Percentiles rank a stretch among this genome's conserved stretches.
phyloP scores from a whole-genome alignment of 2,113 vertebrate genomes.

The Siphamia tubifer region DNA sequence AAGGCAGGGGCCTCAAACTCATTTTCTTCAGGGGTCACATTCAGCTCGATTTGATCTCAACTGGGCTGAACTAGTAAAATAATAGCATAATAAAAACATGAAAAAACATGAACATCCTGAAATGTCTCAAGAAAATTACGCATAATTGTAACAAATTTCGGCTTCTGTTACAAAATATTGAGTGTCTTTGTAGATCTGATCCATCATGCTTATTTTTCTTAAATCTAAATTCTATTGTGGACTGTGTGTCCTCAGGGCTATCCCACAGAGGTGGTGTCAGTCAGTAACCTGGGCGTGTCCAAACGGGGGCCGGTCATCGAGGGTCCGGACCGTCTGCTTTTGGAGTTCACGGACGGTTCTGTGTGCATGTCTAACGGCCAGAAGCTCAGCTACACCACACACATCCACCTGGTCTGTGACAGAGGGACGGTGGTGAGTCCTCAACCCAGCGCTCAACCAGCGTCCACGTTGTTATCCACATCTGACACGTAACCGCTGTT shows the following conservation, averaged over 20 bases:
- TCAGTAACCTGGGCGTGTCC: constrained; percentile 89
- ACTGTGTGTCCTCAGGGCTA: constrained; percentile 46
- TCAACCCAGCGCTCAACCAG: fast-evolving
- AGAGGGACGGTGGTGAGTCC: constrained; percentile 80
- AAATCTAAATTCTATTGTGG: neutral
- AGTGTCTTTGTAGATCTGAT: no score
- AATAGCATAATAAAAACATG: no score
- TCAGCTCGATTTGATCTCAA: no score
- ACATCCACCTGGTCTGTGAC: constrained; percentile 88
- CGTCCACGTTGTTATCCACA: neutral
- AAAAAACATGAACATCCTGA: no score
- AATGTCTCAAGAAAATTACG: no score
- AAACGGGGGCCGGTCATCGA: constrained; percentile 82
- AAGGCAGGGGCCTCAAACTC: no score
- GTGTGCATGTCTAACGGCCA: constrained; percentile 78
- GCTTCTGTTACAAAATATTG: no score
- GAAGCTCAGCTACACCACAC: constrained; percentile 80
- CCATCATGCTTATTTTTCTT: no score
- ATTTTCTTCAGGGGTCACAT: no score
- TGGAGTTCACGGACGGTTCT: constrained; percentile 89
- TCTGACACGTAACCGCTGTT: no score
- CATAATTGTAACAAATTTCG: no score
- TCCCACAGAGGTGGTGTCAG: constrained; percentile 78
- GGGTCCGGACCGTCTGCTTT: constrained; percentile 79
- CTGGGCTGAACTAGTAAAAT: no score